These are phyloP conservation scores for Hypomesus transpacificus DNA, from an alignment of 2,113 vertebrate genomes.

Conservation along the genomic window DNA sequence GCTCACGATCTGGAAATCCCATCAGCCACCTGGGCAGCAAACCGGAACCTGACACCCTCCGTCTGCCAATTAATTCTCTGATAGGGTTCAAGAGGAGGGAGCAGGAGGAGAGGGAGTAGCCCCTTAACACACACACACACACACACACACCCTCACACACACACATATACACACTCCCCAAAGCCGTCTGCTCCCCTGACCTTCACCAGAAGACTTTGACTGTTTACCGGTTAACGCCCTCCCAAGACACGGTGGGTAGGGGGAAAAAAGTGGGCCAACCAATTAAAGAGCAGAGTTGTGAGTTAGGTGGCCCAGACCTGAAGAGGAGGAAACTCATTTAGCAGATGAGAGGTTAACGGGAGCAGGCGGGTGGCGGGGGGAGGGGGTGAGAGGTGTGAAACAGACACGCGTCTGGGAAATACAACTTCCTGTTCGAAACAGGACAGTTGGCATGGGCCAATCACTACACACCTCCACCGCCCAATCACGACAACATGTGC, in stretches of 20 bases:
- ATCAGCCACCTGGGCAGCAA: slow-evolving; percentile 69
- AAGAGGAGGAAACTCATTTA: slow-evolving; percentile 69
- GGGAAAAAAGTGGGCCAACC: slow-evolving; percentile 24
- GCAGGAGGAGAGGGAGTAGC: not conserved
- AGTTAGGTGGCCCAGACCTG: slow-evolving; percentile 23
- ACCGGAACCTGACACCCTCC: slow-evolving; percentile 55
- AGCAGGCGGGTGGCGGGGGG: slow-evolving; percentile 28
- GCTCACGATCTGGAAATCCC: slow-evolving; percentile 68
- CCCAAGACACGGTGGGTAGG: slow-evolving; percentile 36
- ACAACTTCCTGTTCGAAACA: slow-evolving; percentile 48
- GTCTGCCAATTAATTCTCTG: slow-evolving; percentile 65
- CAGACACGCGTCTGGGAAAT: slow-evolving; percentile 43
- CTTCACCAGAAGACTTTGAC: slow-evolving; percentile 46
- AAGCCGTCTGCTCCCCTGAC: slow-evolving; percentile 50
- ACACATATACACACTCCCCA: not conserved
- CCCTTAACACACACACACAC: slow-evolving; percentile 7
- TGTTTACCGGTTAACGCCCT: slow-evolving; percentile 52
- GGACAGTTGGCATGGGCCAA: slow-evolving; percentile 31
- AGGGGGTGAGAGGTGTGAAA: slow-evolving; percentile 29
- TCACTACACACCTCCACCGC: slow-evolving; percentile 46
- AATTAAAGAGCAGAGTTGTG: slow-evolving; percentile 56
- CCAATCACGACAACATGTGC: not conserved
- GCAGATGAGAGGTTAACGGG: slow-evolving; percentile 55
- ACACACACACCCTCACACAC: not conserved
- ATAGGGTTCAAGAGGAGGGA: slow-evolving; percentile 55